Conservation (phyloP, 2,113 vertebrate species). For the Engystomops pustulosus region DNA sequence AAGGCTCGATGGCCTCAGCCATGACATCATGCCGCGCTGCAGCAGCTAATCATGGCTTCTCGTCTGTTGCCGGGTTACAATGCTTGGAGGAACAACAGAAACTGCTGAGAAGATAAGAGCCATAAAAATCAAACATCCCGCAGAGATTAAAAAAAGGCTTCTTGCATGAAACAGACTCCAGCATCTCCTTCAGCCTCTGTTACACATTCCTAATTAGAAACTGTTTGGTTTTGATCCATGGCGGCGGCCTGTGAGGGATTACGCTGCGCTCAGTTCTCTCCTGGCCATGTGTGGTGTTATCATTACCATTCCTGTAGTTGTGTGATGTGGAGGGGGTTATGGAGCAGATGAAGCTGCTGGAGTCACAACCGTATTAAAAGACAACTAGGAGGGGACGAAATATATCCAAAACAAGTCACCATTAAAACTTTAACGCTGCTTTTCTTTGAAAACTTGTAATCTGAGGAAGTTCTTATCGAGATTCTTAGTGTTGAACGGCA, state of each 20-base stretch:
- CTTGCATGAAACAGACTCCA: slow-evolving; percentile 67
- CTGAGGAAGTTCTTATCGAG: no score
- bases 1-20: slow-evolving; percentile 52
- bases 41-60: slow-evolving; percentile 69
- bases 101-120: slow-evolving; percentile 68
- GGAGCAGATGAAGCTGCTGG: neutral
- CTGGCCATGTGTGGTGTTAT: neutral
- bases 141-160: slow-evolving; percentile 69
- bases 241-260: neutral
- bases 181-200: slow-evolving; percentile 70
- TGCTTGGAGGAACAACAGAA: slow-evolving; percentile 71
- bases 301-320: neutral
- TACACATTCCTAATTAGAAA: slow-evolving; percentile 53
- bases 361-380: no score
- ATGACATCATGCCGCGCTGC: slow-evolving; percentile 63
- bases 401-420: no score
- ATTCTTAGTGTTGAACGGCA: no score
- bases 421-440: no score
- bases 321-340: neutral
- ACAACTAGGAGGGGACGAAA: no score
- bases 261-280: neutral
- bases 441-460: no score
- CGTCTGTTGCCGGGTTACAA: slow-evolving; percentile 69
- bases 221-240: neutral
- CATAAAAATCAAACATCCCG: slow-evolving; percentile 69